Evolutionary conservation across 2,797 vertebrate species (phyloP).

Genomic region (Neosilurus hyrtlii): DNA sequence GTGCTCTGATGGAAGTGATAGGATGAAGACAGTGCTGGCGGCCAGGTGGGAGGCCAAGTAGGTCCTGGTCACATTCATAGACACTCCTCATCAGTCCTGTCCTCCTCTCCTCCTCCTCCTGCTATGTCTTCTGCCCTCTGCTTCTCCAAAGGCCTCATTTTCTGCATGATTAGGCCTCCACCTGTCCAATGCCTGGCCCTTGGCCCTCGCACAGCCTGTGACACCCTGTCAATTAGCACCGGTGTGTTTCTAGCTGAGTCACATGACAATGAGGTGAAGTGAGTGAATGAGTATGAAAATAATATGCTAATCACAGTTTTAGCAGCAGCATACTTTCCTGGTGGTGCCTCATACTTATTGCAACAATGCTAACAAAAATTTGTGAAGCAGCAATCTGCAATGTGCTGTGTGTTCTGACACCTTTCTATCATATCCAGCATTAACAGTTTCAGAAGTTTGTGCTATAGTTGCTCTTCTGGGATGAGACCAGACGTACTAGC

Average conservation of each 20-base stretch:
- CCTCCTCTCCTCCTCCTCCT: slow-evolving; percentile 44
- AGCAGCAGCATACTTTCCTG: not conserved
- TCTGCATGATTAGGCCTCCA: slow-evolving; percentile 80
- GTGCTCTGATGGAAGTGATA: slow-evolving; percentile 45
- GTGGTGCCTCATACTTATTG: not conserved
- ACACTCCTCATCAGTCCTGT: slow-evolving; percentile 67
- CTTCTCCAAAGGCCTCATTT: slow-evolving; percentile 76
- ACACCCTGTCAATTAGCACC: slow-evolving; percentile 69
- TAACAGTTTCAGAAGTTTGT: too few species aligned
- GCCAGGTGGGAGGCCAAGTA: slow-evolving; percentile 50
- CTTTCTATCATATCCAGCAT: too few species aligned
- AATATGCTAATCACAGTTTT: slow-evolving; percentile 18
- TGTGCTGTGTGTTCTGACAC: too few species aligned
- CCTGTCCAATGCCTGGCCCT: slow-evolving; percentile 66
- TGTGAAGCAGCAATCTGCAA: not conserved
- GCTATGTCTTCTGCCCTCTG: slow-evolving; percentile 57
- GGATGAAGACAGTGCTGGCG: not conserved
- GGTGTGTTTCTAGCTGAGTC: slow-evolving; percentile 65
- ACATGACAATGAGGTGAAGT: slow-evolving; percentile 49
- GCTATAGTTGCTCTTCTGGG: too few species aligned
- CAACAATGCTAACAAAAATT: not conserved
- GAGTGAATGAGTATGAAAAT: slow-evolving; percentile 12
- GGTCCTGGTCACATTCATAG: slow-evolving; percentile 50
- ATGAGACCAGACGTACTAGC: too few species aligned
- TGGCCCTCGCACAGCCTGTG: slow-evolving; percentile 40